Conservation (phyloP, 2,888 invertebrate genomes). For the Rhabditoides inermis region DNA sequence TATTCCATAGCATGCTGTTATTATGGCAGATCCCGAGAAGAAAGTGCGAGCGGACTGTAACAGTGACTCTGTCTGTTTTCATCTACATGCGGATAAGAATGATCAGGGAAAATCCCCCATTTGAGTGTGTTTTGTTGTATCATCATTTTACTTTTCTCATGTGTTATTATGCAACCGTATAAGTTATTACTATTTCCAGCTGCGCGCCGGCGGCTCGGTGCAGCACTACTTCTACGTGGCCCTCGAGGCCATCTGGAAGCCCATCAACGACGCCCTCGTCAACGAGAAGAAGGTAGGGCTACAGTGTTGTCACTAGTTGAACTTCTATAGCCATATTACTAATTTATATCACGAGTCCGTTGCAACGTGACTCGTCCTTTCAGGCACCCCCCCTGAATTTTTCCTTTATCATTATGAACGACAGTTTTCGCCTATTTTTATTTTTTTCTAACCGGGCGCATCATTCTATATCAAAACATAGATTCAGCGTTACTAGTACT, state of each 20-base stretch:
- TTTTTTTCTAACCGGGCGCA: background rate
- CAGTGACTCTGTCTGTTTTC: background rate
- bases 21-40: conserved; percentile 37
- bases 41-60: too few relatives aligned
- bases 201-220: conserved; percentile 41
- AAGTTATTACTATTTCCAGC: conserved; percentile 13
- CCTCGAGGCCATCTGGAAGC: conserved; percentile 34
- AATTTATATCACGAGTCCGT: too few relatives aligned
- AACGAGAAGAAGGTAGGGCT: conserved; percentile 6
- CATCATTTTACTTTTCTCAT: too few relatives aligned
- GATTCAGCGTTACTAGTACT: background rate
- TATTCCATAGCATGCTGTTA: too few relatives aligned
- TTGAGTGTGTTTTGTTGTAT: too few relatives aligned
- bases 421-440: background rate
- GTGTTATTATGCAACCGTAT: background rate
- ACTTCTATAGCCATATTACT: too few relatives aligned
- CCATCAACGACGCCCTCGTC: conserved; percentile 10
- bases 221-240: conserved; percentile 47
- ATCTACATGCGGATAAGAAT: background rate
- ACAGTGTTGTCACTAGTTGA: too few relatives aligned
- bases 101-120: background rate
- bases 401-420: background rate
- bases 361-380: too few relatives aligned
- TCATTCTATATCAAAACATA: background rate
- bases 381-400: too few relatives aligned